Percentiles rank a stretch among this genome's conserved stretches.
Evolutionary conservation across 2,888 invertebrate species (phyloP).

Genomic region (Nipponacmea schrenckii): DNA sequence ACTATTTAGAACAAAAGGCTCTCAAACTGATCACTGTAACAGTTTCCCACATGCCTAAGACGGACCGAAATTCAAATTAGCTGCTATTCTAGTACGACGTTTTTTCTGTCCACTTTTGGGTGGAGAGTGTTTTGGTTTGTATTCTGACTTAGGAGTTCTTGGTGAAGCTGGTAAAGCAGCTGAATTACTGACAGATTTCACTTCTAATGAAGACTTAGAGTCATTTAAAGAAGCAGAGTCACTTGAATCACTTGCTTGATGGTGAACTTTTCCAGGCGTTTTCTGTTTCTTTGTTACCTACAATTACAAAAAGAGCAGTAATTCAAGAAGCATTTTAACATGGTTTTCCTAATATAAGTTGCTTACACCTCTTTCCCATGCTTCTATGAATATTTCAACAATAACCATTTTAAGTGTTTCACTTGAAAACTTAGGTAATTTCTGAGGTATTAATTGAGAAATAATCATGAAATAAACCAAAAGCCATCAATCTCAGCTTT

Average conservation of each 20-base stretch:
- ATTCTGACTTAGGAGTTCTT: conserved; percentile 14
- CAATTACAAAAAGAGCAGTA: background rate
- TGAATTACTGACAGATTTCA: background rate
- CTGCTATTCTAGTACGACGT: conserved; percentile 38
- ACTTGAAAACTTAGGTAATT: too few species aligned
- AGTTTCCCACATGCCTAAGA: too few species aligned
- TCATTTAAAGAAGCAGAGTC: background rate
- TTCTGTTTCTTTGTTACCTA: conserved; percentile 38
- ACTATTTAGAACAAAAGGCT: too few species aligned
- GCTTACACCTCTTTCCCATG: too few species aligned
- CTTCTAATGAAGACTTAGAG: background rate
- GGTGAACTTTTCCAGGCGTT: conserved; percentile 33
- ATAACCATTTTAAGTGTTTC: background rate
- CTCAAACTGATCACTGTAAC: too few species aligned
- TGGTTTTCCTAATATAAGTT: too few species aligned
- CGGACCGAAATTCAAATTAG: conserved; percentile 31
- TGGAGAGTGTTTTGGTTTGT: background rate
- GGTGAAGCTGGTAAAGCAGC: background rate
- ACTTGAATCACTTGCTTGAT: background rate
- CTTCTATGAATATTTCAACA: too few species aligned
- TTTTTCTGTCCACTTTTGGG: conserved; percentile 18
- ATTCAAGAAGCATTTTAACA: too few species aligned
- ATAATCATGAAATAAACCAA: too few species aligned
- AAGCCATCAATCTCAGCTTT: too few species aligned
- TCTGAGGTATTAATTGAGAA: too few species aligned